Conservation (phyloP, 53 echinoderm and acorn worm species). For the Antedon mediterranea region DNA sequence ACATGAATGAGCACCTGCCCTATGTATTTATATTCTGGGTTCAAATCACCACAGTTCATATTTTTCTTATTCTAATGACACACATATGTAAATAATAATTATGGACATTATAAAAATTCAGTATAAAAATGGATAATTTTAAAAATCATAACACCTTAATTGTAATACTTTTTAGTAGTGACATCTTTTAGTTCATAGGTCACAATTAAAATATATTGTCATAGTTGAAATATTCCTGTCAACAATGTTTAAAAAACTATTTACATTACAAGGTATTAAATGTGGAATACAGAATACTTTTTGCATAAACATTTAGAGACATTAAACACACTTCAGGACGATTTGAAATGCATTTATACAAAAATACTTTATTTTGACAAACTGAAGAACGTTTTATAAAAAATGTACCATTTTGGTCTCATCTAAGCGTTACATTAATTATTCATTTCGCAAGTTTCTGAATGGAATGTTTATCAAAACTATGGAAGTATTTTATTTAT, state of each 20-base stretch:
- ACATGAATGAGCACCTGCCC: too few relatives aligned
- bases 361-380: neutral
- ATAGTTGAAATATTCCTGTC: too few relatives aligned
- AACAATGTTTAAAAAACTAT: neutral
- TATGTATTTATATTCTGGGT: too few relatives aligned
- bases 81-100: too few relatives aligned
- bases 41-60: too few relatives aligned
- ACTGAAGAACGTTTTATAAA: neutral
- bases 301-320: neutral
- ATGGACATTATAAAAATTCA: too few relatives aligned
- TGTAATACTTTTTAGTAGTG: too few relatives aligned
- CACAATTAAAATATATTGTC: too few relatives aligned
- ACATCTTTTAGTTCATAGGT: too few relatives aligned
- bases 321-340: neutral
- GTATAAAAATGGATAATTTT: too few relatives aligned
- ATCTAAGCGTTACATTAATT: neutral
- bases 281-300: neutral
- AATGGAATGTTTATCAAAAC: neutral
- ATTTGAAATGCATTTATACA: neutral
- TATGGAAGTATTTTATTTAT: neutral
- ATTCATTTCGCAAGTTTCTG: neutral
- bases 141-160: too few relatives aligned
- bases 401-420: neutral
- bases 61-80: too few relatives aligned
- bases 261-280: neutral